Conservation (phyloP, 2,113 vertebrate species). For the Danio rerio region DNA sequence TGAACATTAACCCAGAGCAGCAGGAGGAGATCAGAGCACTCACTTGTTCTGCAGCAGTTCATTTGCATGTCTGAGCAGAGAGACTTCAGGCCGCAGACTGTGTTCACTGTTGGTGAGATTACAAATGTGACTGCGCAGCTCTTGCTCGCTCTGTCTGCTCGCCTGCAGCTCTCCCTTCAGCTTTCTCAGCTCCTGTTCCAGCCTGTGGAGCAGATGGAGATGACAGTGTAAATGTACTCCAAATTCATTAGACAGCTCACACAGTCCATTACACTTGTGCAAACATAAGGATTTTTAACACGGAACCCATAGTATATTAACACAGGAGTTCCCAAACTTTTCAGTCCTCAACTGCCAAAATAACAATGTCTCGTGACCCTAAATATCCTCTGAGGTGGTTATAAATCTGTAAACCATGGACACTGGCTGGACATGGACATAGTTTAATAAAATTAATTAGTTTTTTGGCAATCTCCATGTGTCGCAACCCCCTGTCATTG, state of each 20-base stretch:
- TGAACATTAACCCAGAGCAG: neutral
- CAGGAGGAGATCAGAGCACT: constrained; percentile 51
- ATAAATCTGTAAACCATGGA: too few relatives aligned
- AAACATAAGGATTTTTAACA: neutral
- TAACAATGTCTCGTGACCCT: too few relatives aligned
- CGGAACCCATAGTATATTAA: too few relatives aligned
- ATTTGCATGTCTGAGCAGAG: constrained; percentile 80
- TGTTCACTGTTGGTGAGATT: constrained; percentile 81
- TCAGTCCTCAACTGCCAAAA: too few relatives aligned
- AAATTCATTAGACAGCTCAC: neutral
- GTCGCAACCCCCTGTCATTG: too few relatives aligned
- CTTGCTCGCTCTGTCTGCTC: constrained; percentile 79
- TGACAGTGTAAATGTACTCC: neutral
- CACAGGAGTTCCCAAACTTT: too few relatives aligned
- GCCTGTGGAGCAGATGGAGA: constrained; percentile 60
- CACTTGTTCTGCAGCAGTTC: constrained; percentile 83
- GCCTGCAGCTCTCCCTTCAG: constrained; percentile 78
- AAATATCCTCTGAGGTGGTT: too few relatives aligned
- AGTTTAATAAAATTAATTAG: too few relatives aligned
- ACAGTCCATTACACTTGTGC: neutral
- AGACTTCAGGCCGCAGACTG: constrained; percentile 80
- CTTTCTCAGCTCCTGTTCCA: constrained; percentile 78
- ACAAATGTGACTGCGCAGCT: constrained; percentile 80
- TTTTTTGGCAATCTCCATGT: too few relatives aligned
- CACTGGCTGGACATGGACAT: too few relatives aligned